These are phyloP conservation scores for Aphidius gifuensis DNA, from an alignment of 1,140 invertebrate genomes.

Conservation along the genomic window DNA sequence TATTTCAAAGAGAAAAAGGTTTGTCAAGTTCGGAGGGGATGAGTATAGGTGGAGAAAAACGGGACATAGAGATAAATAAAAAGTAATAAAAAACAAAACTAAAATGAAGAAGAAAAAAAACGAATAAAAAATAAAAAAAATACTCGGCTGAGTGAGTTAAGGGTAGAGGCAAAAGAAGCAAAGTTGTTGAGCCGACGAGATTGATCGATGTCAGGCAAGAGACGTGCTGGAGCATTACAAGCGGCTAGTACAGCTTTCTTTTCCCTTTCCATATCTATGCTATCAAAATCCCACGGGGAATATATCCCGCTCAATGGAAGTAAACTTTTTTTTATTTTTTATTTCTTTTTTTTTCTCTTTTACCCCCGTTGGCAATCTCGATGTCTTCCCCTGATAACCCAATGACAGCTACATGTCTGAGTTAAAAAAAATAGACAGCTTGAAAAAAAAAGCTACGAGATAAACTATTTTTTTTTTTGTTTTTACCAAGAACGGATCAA, in stretches of 20 bases:
- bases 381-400: conserved; percentile 5
- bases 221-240: conserved; percentile 10
- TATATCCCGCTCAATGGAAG: background rate
- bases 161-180: background rate
- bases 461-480: too few relatives aligned
- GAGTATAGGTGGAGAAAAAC: too few relatives aligned
- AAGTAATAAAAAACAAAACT: too few relatives aligned
- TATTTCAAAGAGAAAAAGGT: background rate
- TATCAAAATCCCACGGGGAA: conserved; percentile 9
- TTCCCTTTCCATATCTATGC: background rate
- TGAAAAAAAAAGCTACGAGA: background rate
- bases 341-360: too few relatives aligned
- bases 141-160: background rate
- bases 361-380: background rate
- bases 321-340: conserved; percentile 6
- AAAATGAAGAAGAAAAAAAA: background rate
- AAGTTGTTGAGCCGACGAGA: conserved; percentile 16
- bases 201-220: conserved; percentile 13
- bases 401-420: conserved; percentile 2
- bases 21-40: conserved; percentile 3
- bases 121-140: background rate
- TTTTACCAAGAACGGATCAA: background rate
- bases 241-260: background rate
- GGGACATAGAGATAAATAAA: too few relatives aligned
- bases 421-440: background rate